Evolutionary conservation across 2,113 vertebrate species (phyloP).

Genomic region (Taurulus bubalis): DNA sequence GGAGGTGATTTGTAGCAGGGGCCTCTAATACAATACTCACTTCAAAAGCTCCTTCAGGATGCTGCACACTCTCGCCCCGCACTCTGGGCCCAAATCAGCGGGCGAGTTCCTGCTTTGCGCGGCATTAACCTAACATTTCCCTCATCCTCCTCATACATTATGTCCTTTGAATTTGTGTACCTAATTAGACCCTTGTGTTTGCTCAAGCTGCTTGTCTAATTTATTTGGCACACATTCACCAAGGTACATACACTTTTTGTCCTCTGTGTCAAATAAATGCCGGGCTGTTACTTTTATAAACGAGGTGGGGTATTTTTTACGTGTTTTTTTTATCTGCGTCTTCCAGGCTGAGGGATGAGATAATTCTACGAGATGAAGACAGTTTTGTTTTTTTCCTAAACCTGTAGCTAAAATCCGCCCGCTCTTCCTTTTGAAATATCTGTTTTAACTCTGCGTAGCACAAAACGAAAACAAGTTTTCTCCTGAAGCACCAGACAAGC

Average conservation of each 20-base stretch:
- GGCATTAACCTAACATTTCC: slow-evolving; percentile 66
- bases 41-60: slow-evolving; percentile 78
- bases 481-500: slow-evolving; percentile 20
- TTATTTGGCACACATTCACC: slow-evolving; percentile 58
- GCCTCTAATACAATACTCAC: slow-evolving; percentile 72
- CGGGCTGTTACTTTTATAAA: slow-evolving; percentile 31
- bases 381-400: slow-evolving; percentile 43
- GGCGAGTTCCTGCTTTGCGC: slow-evolving; percentile 67
- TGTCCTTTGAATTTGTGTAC: slow-evolving; percentile 80
- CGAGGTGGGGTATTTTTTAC: neutral
- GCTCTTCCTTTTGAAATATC: slow-evolving; percentile 42
- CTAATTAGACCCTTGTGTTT: slow-evolving; percentile 74
- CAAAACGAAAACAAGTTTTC: slow-evolving; percentile 61
- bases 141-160: slow-evolving; percentile 78
- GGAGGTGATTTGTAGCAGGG: slow-evolving; percentile 73
- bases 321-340: neutral
- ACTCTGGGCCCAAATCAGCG: slow-evolving; percentile 64
- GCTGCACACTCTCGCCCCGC: slow-evolving; percentile 35
- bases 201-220: slow-evolving; percentile 65
- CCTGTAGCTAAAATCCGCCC: slow-evolving; percentile 41
- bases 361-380: slow-evolving; percentile 20
- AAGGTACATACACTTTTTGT: slow-evolving; percentile 42
- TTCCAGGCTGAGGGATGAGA: neutral
- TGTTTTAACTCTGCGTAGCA: slow-evolving; percentile 37
- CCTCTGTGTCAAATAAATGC: slow-evolving; percentile 33